Evolutionary conservation across 2,113 vertebrate species (phyloP).

Genomic region (Xenopus tropicalis): UCB_Xtro_10.0 CM004448.2:34137001-34137500

Average conservation of each 20-base stretch:
- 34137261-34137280: not conserved
- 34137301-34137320: not conserved
- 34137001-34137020: not conserved
- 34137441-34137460: too few species aligned
- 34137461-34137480: too few species aligned
- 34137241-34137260: conserved; percentile 1
- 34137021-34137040: not conserved
- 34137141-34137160: conserved; percentile 22
- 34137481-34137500: too few species aligned
- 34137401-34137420: too few species aligned
- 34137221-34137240: conserved; percentile 9
- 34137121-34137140: conserved; percentile 6
- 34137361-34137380: too few species aligned
- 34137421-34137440: too few species aligned
- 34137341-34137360: too few species aligned
- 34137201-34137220: conserved; percentile 13
- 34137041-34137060: too few species aligned
- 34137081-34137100: not conserved
- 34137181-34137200: conserved; percentile 24
- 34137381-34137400: too few species aligned
- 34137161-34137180: conserved; percentile 35
- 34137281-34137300: not conserved
- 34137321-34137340: not conserved
- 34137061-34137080: not conserved
- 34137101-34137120: not conserved